A percentile compares a stretch with the other conserved stretches of the same genome.
Evolutionary conservation across 2,888 invertebrate species (phyloP).

Genomic region (Cotesia congregata): DNA sequence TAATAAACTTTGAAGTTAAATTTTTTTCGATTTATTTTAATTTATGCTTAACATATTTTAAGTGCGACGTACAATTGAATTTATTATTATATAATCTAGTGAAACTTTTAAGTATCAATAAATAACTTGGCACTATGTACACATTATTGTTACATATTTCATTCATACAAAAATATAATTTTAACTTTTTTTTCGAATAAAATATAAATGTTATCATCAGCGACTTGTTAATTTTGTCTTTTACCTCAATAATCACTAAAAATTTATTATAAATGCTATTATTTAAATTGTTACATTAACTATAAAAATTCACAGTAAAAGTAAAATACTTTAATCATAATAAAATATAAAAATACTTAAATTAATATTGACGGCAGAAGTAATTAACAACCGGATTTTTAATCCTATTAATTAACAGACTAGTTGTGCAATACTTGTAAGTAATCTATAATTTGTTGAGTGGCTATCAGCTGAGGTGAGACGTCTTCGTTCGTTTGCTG

Average conservation of each 20-base stretch:
- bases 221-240: neutral
- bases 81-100: neutral
- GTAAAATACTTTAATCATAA: neutral
- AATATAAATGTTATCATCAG: constrained; percentile 23
- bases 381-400: constrained; percentile 54
- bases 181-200: neutral
- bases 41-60: neutral
- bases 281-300: neutral
- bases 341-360: neutral
- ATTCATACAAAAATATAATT: neutral
- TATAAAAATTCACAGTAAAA: neutral
- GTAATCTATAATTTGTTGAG: constrained; percentile 52
- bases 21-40: constrained; percentile 15
- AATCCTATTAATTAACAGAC: constrained; percentile 52
- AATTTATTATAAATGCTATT: neutral
- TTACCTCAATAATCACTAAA: neutral
- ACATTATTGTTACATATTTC: constrained; percentile 44
- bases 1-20: neutral
- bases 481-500: constrained; percentile 60
- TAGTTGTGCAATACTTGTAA: constrained; percentile 58
- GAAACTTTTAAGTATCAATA: constrained; percentile 7
- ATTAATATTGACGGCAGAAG: constrained; percentile 35
- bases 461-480: constrained; percentile 49
- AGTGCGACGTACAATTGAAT: neutral
- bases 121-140: constrained; percentile 3